Percentiles rank a stretch among this genome's conserved stretches.
phyloP scores from a whole-genome alignment of 23 tunicate species.

The Phallusia fumigata region DNA sequence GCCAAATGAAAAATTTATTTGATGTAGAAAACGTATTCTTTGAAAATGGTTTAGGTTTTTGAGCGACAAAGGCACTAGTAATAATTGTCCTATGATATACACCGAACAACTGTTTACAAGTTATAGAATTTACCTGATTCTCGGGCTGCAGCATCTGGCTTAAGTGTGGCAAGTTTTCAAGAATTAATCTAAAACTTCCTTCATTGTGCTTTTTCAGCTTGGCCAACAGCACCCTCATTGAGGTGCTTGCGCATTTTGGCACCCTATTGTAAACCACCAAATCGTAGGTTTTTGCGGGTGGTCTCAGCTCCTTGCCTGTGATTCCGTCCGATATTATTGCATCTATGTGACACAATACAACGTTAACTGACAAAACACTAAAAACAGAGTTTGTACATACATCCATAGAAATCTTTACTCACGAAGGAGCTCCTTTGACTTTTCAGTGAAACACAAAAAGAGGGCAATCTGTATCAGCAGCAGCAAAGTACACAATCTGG shows the following conservation, averaged over 20 bases:
- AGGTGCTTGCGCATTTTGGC: slow-evolving; percentile 49
- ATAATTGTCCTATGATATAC: too few species aligned
- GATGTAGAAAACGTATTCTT: too few species aligned
- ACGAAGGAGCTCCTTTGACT: not conserved
- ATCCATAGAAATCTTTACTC: too few species aligned
- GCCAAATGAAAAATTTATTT: too few species aligned
- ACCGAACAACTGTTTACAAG: not conserved
- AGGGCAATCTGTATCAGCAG: not conserved
- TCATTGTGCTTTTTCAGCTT: not conserved
- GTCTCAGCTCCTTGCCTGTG: too few species aligned
- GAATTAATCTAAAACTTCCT: not conserved
- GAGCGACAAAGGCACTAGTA: too few species aligned
- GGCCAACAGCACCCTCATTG: slow-evolving; percentile 16
- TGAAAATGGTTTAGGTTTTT: too few species aligned
- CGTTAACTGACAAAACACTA: too few species aligned
- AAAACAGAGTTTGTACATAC: too few species aligned
- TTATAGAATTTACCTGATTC: not conserved
- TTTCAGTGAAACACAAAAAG: not conserved
- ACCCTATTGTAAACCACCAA: slow-evolving; percentile 36
- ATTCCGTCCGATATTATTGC: too few species aligned
- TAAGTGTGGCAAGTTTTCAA: not conserved
- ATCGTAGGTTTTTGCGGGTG: not conserved
- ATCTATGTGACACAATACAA: too few species aligned
- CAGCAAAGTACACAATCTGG: not conserved
- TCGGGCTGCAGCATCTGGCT: not conserved